Evolutionary conservation across 2,113 vertebrate species (phyloP), one percentile per base, ranked within the genome.

Genomic region (Gasterosteus nipponicus): DNA sequence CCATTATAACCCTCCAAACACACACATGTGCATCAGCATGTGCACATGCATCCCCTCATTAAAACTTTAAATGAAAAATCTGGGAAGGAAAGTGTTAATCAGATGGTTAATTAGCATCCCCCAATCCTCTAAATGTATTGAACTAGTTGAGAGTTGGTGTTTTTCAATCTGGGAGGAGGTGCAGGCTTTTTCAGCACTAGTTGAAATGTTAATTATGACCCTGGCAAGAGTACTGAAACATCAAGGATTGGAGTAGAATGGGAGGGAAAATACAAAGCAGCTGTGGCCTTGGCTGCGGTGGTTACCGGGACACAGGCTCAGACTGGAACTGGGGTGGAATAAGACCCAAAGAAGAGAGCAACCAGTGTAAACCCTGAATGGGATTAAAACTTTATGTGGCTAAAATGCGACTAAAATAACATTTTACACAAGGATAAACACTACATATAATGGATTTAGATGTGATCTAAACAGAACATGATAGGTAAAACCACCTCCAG

Each of bases 241-340:
- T 73, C 10, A 79, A 84, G 85, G 89, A 92, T 94, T 93, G 91
- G 92, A 94, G 90, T 86, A 91, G 92, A 94, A 90, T 86, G 91
- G 95, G 91, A 89, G 92, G 91, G 90, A 94, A 95, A 96, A 95
- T 93, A 92, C 71, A 93, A 95, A 96, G 92, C 95, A 96, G 94
- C 94, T 95, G 95, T 88, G 88, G 89, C 75, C 65, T 64, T 66
- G 10, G 56, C 61, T 66, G 63, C 41, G 54, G 70, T 64, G 59
- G 16, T 46, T 56, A n/a, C 35, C 54, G 44, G 57, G 26, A 26
- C 39, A 47, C 12, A 35, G 33, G n/a, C 49, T 69, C 19, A 63
- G 29, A 47, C 7, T 35, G 41, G 31, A 11, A 16, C 42, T 44
- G 18, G 26, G 22, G 22, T 10, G 53, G 35, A 70, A 42, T 18